These are phyloP conservation scores for Drosophila anomelani DNA, from an alignment of 2,888 invertebrate genomes.

Conservation along the genomic window DNA sequence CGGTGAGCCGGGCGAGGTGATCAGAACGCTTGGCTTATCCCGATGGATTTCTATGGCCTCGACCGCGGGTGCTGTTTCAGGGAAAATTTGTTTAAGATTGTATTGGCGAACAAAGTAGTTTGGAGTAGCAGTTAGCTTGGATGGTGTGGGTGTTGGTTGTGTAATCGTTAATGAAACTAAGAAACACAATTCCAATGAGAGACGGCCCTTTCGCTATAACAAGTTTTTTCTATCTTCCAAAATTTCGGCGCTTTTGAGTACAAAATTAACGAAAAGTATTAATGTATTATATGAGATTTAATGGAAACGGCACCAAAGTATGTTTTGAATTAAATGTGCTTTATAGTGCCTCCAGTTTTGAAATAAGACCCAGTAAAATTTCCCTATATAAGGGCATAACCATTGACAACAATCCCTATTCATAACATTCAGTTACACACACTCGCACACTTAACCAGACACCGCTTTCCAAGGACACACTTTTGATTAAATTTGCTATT, in stretches of 20 bases:
- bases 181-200: background rate
- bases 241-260: no score
- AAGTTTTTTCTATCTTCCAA: background rate
- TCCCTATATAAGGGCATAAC: background rate
- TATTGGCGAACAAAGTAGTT: background rate
- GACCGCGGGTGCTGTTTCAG: conserved; percentile 69
- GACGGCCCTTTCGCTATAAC: background rate
- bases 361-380: background rate
- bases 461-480: background rate
- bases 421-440: conserved; percentile 5
- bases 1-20: conserved; percentile 97
- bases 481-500: background rate
- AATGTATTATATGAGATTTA: background rate
- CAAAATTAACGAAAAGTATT: background rate
- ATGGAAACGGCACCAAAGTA: background rate
- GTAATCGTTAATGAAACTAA: conserved; percentile 1
- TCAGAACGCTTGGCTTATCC: conserved; percentile 95
- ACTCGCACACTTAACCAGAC: conserved; percentile 11
- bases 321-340: background rate
- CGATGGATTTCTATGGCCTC: conserved; percentile 85
- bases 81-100: background rate
- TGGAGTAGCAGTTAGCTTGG: conserved; percentile 14
- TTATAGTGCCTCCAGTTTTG: no score
- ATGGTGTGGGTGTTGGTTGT: conserved; percentile 22
- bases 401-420: background rate